Conservation (phyloP, 2,888 invertebrate species). For the Harpalus rubripes region DNA sequence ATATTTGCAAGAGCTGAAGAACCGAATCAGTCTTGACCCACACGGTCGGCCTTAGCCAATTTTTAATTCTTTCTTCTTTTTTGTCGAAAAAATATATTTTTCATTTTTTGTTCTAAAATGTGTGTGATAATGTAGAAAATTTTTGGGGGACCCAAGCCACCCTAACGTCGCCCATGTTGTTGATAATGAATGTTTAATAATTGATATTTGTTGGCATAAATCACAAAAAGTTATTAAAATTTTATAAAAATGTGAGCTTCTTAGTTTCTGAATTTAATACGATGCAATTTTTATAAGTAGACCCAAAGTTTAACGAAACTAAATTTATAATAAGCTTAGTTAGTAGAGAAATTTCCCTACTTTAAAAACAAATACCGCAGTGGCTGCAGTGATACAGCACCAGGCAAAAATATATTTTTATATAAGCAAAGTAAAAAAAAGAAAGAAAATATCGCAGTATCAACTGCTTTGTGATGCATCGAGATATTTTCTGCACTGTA, state of each 20-base stretch:
- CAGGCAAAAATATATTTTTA: conserved; percentile 6
- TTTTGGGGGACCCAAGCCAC: too few relatives aligned
- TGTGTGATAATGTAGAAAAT: too few relatives aligned
- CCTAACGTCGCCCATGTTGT: too few relatives aligned
- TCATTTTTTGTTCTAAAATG: too few relatives aligned
- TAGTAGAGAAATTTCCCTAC: background rate
- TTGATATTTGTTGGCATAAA: too few relatives aligned
- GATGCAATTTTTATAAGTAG: conserved; percentile 9
- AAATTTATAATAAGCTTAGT: conserved; percentile 17
- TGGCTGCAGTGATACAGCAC: background rate
- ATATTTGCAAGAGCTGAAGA: too few relatives aligned
- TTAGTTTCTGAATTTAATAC: background rate
- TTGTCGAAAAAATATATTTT: too few relatives aligned
- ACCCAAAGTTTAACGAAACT: background rate
- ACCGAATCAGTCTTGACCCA: too few relatives aligned
- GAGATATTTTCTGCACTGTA: conserved; percentile 37
- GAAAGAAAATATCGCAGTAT: conserved; percentile 16
- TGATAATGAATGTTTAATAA: too few relatives aligned
- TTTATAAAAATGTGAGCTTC: background rate
- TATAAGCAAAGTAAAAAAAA: background rate
- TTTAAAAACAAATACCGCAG: background rate
- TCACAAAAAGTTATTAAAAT: background rate
- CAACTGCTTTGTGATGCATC: conserved; percentile 45
- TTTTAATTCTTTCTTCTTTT: too few relatives aligned
- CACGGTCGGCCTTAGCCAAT: too few relatives aligned